A percentile compares a stretch with the other conserved stretches of the same genome.
phyloP scores from a whole-genome alignment of 53 echinoderm and acorn worm genomes.

The Hippasteria phrygiana region DNA sequence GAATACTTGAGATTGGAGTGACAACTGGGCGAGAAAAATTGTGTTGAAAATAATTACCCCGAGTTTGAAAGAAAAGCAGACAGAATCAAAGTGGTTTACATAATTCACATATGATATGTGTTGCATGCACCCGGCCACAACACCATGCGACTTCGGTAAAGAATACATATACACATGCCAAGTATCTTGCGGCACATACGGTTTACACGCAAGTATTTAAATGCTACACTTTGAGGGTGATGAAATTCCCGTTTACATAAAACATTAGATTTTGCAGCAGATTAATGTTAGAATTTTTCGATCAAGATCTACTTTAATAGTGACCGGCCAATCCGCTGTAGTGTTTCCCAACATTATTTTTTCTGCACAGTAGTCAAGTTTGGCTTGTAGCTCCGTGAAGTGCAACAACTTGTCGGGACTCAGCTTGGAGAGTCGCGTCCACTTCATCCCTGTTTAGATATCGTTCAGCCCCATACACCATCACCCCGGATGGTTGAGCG shows the following conservation, averaged over 20 bases:
- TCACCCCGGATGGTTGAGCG: slow-evolving; percentile 15
- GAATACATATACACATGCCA: too few species aligned
- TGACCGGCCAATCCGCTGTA: too few species aligned
- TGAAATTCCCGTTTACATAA: too few species aligned
- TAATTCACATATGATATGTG: slow-evolving; percentile 7
- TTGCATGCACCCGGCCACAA: neutral
- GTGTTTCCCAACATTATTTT: too few species aligned
- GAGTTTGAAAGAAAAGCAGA: slow-evolving; percentile 2
- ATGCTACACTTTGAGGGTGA: too few species aligned
- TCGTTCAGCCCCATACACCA: slow-evolving; percentile 45
- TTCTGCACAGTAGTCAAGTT: slow-evolving; percentile 45
- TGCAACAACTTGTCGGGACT: slow-evolving; percentile 50
- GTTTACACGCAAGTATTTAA: too few species aligned
- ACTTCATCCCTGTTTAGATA: slow-evolving; percentile 59
- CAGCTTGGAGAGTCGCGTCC: slow-evolving; percentile 23
- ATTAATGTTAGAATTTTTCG: too few species aligned
- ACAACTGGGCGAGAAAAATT: slow-evolving; percentile 53
- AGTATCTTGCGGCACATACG: too few species aligned
- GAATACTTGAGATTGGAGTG: slow-evolving; percentile 62
- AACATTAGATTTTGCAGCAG: too few species aligned
- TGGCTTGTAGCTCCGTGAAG: slow-evolving; percentile 25
- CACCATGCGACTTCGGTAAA: too few species aligned
- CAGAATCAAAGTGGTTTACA: neutral
- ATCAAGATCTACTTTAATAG: too few species aligned
- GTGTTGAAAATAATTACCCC: slow-evolving; percentile 51